Evolutionary conservation across 2,888 invertebrate genomes (phyloP).

Genomic region (Himalopsyche japonica): DNA sequence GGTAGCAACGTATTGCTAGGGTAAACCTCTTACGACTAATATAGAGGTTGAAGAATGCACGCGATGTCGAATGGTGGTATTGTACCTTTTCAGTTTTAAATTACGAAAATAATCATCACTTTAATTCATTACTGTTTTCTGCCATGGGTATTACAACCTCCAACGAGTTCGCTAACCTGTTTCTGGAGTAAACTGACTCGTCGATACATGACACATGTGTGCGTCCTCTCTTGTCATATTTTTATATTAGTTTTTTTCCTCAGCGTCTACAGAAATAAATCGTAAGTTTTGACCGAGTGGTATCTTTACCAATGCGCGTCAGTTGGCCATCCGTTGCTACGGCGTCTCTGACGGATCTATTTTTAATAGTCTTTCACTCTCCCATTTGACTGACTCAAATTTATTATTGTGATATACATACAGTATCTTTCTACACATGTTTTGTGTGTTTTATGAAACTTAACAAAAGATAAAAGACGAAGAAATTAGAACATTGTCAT

Average conservation of each 20-base stretch:
- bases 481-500: no score
- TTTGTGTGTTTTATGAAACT: no score
- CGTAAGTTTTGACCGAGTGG: not conserved
- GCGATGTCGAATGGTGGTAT: no score
- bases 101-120: no score
- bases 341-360: conserved; percentile 1
- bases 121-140: not conserved
- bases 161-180: not conserved
- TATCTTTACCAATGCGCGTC: not conserved
- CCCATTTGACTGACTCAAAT: not conserved
- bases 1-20: no score
- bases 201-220: not conserved
- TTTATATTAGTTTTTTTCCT: not conserved
- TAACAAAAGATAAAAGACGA: no score
- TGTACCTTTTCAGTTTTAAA: no score
- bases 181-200: not conserved
- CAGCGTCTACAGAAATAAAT: not conserved
- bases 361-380: not conserved
- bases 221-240: not conserved
- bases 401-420: not conserved
- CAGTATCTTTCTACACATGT: not conserved
- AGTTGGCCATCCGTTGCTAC: not conserved
- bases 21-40: no score
- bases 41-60: no score
- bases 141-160: not conserved